Percentiles rank a stretch among this genome's conserved stretches.
Conservation (phyloP, 2,113 vertebrate species). For the Baryphthengus martii region DNA sequence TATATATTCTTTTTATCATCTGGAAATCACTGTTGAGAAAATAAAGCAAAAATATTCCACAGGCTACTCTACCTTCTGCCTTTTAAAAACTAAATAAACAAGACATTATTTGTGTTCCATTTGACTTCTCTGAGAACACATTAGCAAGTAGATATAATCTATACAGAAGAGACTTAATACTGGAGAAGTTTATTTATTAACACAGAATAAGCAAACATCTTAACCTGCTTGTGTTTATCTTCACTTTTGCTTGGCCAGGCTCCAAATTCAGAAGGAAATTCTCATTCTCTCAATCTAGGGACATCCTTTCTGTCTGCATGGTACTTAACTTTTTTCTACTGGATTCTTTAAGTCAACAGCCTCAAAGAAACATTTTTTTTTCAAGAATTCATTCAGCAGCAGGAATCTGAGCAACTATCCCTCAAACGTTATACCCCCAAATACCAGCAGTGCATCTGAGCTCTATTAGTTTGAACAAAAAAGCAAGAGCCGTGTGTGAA, state of each 20-base stretch:
- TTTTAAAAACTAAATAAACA: background rate
- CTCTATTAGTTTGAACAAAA: constrained; percentile 18
- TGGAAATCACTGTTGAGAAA: background rate
- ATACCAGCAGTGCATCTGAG: background rate
- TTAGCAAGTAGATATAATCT: background rate
- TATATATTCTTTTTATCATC: background rate
- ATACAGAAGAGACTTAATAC: constrained; percentile 24
- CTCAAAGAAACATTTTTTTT: background rate
- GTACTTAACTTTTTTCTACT: background rate
- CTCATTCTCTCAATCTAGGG: background rate
- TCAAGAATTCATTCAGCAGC: background rate
- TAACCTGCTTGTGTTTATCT: constrained; percentile 9
- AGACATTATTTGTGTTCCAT: background rate
- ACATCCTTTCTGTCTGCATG: background rate
- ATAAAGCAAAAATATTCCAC: background rate
- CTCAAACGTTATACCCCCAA: background rate
- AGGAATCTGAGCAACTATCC: background rate
- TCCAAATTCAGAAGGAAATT: background rate
- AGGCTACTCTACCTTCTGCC: background rate
- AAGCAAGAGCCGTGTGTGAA: background rate
- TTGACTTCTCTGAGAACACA: background rate
- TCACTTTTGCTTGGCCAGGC: background rate
- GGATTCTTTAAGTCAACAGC: background rate
- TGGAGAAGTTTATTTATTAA: constrained; percentile 17
- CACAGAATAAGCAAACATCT: constrained; percentile 7